Conservation (phyloP, 2,113 vertebrate species). For the Agapornis roseicollis region DNA sequence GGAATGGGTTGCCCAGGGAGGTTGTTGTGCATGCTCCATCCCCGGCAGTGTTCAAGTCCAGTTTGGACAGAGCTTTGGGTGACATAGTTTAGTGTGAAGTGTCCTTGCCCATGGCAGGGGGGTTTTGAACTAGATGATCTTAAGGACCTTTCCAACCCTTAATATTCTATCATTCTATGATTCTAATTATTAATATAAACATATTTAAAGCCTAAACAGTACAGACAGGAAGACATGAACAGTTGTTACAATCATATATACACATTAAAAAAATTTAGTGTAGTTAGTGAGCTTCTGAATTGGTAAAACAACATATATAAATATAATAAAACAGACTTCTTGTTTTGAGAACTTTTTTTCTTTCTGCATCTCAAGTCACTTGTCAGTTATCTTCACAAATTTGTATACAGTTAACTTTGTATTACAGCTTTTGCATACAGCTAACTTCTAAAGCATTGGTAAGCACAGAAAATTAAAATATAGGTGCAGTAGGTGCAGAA, state of each 20-base stretch:
- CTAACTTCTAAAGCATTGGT: neutral
- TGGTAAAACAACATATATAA: neutral
- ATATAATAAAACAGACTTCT: neutral
- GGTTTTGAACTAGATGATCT: neutral
- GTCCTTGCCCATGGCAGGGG: too few species aligned
- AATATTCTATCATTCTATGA: neutral
- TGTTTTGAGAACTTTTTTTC: neutral
- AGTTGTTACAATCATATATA: neutral
- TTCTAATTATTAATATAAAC: neutral
- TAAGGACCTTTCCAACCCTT: neutral
- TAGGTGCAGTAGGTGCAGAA: neutral
- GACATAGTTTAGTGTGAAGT: too few species aligned
- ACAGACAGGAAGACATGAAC: neutral
- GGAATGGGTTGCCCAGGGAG: too few species aligned
- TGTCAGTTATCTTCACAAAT: neutral
- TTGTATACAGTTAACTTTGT: too few species aligned
- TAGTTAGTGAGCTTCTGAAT: conserved; percentile 9
- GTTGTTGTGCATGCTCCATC: too few species aligned
- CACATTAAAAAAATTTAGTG: neutral
- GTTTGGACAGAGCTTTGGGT: too few species aligned
- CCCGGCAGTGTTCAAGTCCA: too few species aligned
- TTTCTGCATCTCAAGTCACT: neutral
- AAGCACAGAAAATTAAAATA: conserved; percentile 24
- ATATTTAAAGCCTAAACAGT: conserved; percentile 12
- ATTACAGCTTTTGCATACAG: neutral